Evolutionary conservation across 2,797 vertebrate genomes (phyloP).

Genomic region (Pempheris klunzingeri): DNA sequence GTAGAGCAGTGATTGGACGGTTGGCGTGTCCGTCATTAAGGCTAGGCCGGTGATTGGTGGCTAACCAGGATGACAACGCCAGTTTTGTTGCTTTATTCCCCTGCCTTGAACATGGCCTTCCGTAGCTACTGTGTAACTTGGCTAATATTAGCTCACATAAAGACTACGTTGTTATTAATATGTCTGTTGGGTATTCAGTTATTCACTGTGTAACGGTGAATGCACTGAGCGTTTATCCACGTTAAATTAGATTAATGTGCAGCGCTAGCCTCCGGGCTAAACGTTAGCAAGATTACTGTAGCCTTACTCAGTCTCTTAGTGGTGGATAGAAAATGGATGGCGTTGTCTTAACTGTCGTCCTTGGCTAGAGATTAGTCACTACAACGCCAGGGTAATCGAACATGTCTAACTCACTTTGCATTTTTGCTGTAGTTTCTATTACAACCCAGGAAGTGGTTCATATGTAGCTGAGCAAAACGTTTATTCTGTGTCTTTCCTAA

Average conservation of each 20-base stretch:
- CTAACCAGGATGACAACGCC: conserved; percentile 78
- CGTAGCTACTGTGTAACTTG: conserved; percentile 62
- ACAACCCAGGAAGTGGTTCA: too few species aligned
- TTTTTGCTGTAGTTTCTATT: background rate
- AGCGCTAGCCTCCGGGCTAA: background rate
- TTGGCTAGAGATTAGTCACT: conserved; percentile 36
- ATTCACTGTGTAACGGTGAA: too few species aligned
- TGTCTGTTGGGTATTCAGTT: background rate
- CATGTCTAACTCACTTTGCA: background rate
- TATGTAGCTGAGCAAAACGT: background rate
- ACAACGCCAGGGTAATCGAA: conserved; percentile 12
- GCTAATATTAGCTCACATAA: conserved; percentile 48
- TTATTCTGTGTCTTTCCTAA: conserved; percentile 9
- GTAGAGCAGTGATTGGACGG: conserved; percentile 68
- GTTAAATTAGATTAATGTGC: background rate
- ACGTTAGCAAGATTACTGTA: conserved; percentile 42
- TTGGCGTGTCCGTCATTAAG: conserved; percentile 62
- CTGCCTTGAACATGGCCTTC: conserved; percentile 83
- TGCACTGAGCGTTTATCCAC: background rate
- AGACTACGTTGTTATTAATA: conserved; percentile 17
- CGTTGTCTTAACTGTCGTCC: conserved; percentile 52
- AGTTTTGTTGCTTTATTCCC: conserved; percentile 78
- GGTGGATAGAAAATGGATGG: conserved; percentile 75
- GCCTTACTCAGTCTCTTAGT: conserved; percentile 36
- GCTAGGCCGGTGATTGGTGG: conserved; percentile 79